These are phyloP conservation scores for Hipparchia semele DNA, from an alignment of 2,888 invertebrate genomes.

Conservation along the genomic window DNA sequence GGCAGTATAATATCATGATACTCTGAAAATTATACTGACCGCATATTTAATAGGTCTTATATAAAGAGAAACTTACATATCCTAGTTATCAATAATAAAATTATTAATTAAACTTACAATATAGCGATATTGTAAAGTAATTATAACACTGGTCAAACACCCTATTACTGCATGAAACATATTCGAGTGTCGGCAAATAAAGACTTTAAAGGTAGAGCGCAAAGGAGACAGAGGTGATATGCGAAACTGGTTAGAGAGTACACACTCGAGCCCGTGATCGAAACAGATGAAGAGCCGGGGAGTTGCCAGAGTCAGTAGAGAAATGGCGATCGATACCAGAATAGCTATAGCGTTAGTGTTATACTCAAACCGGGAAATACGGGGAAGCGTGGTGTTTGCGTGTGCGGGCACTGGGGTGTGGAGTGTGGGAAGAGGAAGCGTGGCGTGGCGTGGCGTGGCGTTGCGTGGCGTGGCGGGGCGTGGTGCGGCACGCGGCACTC, in stretches of 20 bases:
- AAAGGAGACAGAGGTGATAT: conserved; percentile 59
- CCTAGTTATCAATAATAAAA: not conserved
- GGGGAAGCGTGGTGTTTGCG: conserved; percentile 40
- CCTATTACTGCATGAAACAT: conserved; percentile 23
- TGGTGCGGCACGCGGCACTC: conserved; percentile 71
- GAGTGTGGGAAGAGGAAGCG: conserved; percentile 17
- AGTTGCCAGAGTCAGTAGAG: conserved; percentile 20
- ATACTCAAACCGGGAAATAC: conserved; percentile 45
- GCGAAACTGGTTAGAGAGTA: conserved; percentile 50
- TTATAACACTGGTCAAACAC: conserved; percentile 17
- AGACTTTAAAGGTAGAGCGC: conserved; percentile 32
- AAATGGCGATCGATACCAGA: conserved; percentile 23
- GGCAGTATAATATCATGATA: not conserved
- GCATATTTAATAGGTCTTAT: not conserved
- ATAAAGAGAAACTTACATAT: not conserved
- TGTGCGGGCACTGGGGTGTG: conserved; percentile 10
- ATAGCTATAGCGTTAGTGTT: conserved; percentile 50
- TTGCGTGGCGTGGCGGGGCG: conserved; percentile 20
- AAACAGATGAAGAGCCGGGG: conserved; percentile 26
- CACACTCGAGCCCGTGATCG: conserved; percentile 43
- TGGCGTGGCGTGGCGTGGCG: conserved; percentile 23
- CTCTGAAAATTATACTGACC: no score
- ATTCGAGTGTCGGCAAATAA: conserved; percentile 35
- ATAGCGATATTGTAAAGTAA: not conserved
- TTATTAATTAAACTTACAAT: not conserved